Evolutionary conservation across 2,888 invertebrate species (phyloP).

Genomic region (Leucania comma): DNA sequence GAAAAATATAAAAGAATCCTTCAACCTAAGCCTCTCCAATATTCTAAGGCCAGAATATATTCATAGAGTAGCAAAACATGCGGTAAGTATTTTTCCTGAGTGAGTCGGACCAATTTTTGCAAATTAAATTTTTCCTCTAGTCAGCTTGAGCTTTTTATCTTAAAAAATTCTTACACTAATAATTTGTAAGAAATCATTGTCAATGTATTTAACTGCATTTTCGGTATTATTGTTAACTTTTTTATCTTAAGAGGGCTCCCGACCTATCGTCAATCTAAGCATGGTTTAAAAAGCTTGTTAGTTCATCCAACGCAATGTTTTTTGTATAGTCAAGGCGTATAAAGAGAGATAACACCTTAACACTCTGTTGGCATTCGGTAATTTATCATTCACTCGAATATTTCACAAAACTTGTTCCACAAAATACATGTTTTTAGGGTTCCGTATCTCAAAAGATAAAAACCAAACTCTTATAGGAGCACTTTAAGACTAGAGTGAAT

Average conservation of each 20-base stretch:
- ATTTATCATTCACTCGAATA: too few species aligned
- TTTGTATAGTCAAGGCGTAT: too few species aligned
- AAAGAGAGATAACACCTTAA: too few species aligned
- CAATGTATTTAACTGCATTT: neutral
- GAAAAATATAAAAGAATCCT: neutral
- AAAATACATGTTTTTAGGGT: too few species aligned
- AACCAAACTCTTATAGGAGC: too few species aligned
- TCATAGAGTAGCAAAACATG: slow-evolving; percentile 20
- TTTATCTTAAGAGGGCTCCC: neutral
- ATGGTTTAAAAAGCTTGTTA: too few species aligned
- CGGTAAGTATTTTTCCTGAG: slow-evolving; percentile 20
- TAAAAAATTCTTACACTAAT: neutral
- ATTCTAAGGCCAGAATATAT: slow-evolving; percentile 39
- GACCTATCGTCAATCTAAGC: too few species aligned
- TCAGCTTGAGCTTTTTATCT: neutral
- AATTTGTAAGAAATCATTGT: neutral
- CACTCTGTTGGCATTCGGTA: too few species aligned
- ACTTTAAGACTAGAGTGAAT: too few species aligned
- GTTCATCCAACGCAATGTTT: too few species aligned
- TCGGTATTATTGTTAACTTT: neutral
- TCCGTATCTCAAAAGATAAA: too few species aligned
- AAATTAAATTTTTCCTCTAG: slow-evolving; percentile 39
- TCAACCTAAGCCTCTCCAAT: neutral
- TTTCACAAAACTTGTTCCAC: too few species aligned
- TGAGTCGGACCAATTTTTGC: slow-evolving; percentile 2